Evolutionary conservation across 2,888 invertebrate genomes (phyloP).

Genomic region (Zeuzera pyrina): DNA sequence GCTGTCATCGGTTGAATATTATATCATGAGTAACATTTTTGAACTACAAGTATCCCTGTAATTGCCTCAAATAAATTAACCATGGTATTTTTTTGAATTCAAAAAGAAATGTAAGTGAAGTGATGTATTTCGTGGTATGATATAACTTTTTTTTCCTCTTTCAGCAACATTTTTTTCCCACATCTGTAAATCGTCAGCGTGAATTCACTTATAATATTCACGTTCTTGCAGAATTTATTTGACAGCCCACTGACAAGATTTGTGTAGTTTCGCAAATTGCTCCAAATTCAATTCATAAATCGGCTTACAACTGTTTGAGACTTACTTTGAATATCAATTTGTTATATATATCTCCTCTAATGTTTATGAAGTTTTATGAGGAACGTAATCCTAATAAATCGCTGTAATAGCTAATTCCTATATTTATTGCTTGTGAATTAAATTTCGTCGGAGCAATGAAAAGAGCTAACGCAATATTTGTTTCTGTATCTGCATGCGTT

Average conservation of each 20-base stretch:
- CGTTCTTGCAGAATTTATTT: constrained; percentile 14
- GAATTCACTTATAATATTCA: constrained; percentile 12
- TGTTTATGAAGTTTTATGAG: too few relatives aligned
- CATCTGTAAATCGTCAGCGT: constrained; percentile 3
- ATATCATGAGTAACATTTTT: constrained; percentile 18
- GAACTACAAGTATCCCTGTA: too few relatives aligned
- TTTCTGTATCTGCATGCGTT: constrained; percentile 29
- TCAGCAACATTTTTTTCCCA: neutral
- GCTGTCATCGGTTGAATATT: constrained; percentile 29
- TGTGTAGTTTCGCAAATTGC: constrained; percentile 17
- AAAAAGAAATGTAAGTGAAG: too few relatives aligned
- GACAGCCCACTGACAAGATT: constrained; percentile 14
- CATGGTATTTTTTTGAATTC: too few relatives aligned
- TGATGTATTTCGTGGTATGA: too few relatives aligned
- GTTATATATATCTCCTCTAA: constrained; percentile 12
- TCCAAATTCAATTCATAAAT: constrained; percentile 30
- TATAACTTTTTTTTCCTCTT: too few relatives aligned
- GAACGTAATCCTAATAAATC: neutral
- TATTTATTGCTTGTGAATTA: constrained; percentile 7
- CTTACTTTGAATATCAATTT: constrained; percentile 22
- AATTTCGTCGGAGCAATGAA: too few relatives aligned
- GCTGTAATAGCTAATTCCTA: constrained; percentile 3
- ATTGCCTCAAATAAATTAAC: too few relatives aligned
- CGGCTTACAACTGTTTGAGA: constrained; percentile 24
- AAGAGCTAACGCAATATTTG: constrained; percentile 5